Percentiles rank a stretch among this genome's conserved stretches.
Evolutionary conservation across 2,797 vertebrate species (phyloP).

Genomic region (Alauda arvensis): DNA sequence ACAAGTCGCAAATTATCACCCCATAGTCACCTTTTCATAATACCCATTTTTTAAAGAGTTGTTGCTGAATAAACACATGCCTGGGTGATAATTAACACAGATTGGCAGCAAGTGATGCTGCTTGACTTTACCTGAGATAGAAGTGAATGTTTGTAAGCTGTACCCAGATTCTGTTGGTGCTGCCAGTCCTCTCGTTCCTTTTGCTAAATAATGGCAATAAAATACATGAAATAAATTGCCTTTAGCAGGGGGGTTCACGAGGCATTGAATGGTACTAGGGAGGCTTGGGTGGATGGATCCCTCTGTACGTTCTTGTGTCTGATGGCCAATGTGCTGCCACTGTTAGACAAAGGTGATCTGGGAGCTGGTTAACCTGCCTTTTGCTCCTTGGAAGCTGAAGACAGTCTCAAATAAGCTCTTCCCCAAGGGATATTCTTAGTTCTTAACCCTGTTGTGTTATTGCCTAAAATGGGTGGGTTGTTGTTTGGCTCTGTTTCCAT

Average conservation of each 20-base stretch:
- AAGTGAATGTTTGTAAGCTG: neutral
- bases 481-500: neutral
- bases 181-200: neutral
- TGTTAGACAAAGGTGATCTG: neutral
- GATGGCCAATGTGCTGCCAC: neutral
- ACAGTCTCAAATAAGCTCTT: constrained; percentile 21
- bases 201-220: neutral
- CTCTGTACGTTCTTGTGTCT: neutral
- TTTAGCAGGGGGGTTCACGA: neutral
- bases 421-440: constrained; percentile 6
- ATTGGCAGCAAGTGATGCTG: neutral
- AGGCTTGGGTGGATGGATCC: neutral
- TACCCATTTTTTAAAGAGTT: neutral
- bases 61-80: neutral
- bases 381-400: neutral
- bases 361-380: neutral
- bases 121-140: neutral
- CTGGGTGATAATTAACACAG: neutral
- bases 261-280: neutral
- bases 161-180: neutral
- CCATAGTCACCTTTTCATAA: neutral
- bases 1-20: neutral
- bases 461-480: neutral
- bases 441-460: neutral
- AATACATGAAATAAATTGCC: neutral